Base-by-base conservation (phyloP, 2,113 vertebrate genomes). In the Ellobius talpinus region DNA sequence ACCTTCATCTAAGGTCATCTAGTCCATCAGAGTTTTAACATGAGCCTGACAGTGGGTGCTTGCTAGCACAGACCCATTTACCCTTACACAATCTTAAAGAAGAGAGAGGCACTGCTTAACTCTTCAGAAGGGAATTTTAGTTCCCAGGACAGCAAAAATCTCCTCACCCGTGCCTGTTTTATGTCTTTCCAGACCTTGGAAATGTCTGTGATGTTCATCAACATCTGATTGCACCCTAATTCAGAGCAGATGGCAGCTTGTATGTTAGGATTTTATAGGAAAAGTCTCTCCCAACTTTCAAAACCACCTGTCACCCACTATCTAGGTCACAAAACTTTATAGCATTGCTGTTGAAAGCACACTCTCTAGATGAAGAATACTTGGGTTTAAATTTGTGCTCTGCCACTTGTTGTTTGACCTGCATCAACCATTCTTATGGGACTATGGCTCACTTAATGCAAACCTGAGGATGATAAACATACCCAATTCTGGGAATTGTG, bases 181-280 rank as follows among this genome's bases (percentile, higher is more conserved):
- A 91, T 92, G 55, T 95, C 70, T 81, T 68, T 92, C 16, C 82
- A 97, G 81, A 97, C 61, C 50, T 97, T 96, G 89, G 66, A 95
- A 96, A 96, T 96, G 17, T 97, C 91, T 95, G 88, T 89, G 91
- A 92, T 90, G 45, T 93, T 96, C 89, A 96, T 95, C 89, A 97
- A 45, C 81, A 82, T 91, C 16, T 97, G 94, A 92, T 97, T 91
- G 86, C 91, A 96, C 66, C 82, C 81, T 96, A 96, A 97, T 95
- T 98, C 93, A 96, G 70, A 98, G 72, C 96, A 98, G 93, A 97
- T 97, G 95, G 81, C 45, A 96, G 45, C 81, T 95, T 96, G 73
- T 86, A 92, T 95, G 79, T 77, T 96, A 96, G 90, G 86, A 92
- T 96, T 97, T 97, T 96, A 94, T 73, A 91, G n/a, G 39, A 36